A percentile compares a stretch with the other conserved stretches of the same genome.
Conservation (phyloP, 2,797 vertebrate genomes). For the Tokudaia muenninki region DNA sequence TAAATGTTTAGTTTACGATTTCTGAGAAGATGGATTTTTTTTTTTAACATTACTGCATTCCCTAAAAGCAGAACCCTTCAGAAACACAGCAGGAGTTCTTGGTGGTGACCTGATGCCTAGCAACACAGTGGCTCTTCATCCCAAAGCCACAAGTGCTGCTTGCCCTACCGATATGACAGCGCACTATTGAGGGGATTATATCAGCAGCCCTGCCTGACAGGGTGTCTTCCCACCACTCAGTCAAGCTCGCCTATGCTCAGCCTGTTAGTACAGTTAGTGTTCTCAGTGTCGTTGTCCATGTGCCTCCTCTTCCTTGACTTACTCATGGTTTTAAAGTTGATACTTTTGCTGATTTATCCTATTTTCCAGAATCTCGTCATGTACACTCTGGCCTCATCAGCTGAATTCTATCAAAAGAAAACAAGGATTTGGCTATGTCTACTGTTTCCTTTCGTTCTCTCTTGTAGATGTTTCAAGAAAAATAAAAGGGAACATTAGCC, state of each 20-base stretch:
- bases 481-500: background rate
- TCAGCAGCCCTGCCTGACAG: background rate
- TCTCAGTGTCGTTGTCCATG: background rate
- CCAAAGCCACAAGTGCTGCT: background rate
- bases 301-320: background rate
- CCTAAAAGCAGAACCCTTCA: constrained; percentile 18
- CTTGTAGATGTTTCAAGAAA: background rate
- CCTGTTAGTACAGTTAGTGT: background rate
- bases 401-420: constrained; percentile 28
- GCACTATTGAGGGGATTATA: fast-evolving
- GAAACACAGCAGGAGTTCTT: background rate
- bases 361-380: constrained; percentile 26
- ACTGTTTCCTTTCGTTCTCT: background rate
- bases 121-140: background rate
- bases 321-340: background rate
- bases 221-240: background rate
- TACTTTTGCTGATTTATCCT: background rate
- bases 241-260: background rate
- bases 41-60: background rate
- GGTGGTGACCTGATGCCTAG: background rate
- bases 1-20: constrained; percentile 23
- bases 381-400: background rate
- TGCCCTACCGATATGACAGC: background rate
- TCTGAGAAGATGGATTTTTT: background rate
- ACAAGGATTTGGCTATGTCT: background rate